Evolutionary conservation across 2,888 invertebrate species (phyloP).

Genomic region (Leptopilina syphax): DNA sequence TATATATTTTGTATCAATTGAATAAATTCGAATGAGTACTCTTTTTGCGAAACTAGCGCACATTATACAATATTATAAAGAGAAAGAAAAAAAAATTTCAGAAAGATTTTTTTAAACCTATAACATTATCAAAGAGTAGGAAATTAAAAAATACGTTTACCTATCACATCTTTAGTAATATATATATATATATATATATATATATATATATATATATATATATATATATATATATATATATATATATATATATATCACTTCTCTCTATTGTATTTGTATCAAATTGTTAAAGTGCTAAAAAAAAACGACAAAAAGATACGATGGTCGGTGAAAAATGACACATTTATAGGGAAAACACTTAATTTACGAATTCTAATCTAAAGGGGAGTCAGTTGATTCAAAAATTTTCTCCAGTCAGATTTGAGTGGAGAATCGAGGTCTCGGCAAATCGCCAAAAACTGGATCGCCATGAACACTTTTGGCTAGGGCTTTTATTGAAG

Average conservation of each 20-base stretch:
- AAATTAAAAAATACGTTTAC: constrained; percentile 23
- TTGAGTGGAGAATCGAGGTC: constrained; percentile 90
- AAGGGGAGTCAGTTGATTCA: constrained; percentile 22
- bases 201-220: no score
- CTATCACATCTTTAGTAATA: constrained; percentile 35
- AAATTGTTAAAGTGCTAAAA: constrained; percentile 20
- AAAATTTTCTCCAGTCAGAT: constrained; percentile 79
- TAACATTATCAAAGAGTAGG: constrained; percentile 1
- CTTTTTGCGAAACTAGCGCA: neutral
- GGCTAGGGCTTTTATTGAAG: constrained; percentile 94
- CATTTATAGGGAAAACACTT: neutral
- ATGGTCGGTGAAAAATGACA: constrained; percentile 18
- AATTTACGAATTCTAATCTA: constrained; percentile 27
- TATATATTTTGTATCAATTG: neutral
- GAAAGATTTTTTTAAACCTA: neutral
- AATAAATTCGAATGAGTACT: neutral
- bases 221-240: no score
- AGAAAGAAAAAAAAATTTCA: neutral
- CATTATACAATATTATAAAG: neutral
- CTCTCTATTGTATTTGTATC: constrained; percentile 17
- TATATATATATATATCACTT: neutral
- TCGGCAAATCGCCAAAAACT: constrained; percentile 91
- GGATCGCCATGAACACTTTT: constrained; percentile 92
- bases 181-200: no score
- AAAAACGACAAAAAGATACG: constrained; percentile 4